A percentile compares a stretch with the other conserved stretches of the same genome.
phyloP scores from a whole-genome alignment of 1,140 invertebrate species.

The Saxidomus purpurata region DNA sequence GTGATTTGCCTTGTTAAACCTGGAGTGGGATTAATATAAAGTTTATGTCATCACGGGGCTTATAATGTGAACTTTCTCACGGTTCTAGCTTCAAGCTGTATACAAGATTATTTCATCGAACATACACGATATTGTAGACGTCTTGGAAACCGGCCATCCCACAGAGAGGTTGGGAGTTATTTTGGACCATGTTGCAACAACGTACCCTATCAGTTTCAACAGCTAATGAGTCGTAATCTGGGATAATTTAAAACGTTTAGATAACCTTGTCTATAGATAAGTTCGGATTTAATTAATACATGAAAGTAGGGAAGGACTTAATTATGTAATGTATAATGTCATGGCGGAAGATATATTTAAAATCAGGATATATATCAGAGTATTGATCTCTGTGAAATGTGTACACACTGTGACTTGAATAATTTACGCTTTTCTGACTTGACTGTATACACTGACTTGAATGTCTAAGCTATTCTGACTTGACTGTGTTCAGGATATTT shows the following conservation, averaged over 20 bases:
- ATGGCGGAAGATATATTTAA: no score
- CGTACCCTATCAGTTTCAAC: slow-evolving; percentile 20
- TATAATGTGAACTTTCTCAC: slow-evolving; percentile 57
- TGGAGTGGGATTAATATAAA: slow-evolving; percentile 59
- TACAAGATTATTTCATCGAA: slow-evolving; percentile 42
- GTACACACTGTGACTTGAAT: no score
- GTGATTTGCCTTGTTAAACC: slow-evolving; percentile 37
- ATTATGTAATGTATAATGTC: no score
- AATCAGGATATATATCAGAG: no score
- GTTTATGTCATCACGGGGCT: slow-evolving; percentile 53
- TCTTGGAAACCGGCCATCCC: slow-evolving; percentile 28
- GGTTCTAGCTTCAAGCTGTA: slow-evolving; percentile 13
- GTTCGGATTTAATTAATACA: no score
- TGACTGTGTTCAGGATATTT: no score
- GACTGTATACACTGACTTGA: no score
- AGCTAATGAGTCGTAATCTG: not conserved
- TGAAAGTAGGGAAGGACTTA: no score
- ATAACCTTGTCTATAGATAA: not conserved
- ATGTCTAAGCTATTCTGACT: no score
- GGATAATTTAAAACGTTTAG: not conserved
- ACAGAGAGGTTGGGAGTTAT: slow-evolving; percentile 10
- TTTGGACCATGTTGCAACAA: slow-evolving; percentile 47
- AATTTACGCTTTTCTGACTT: no score
- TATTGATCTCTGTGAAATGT: no score
- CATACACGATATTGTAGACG: not conserved